Conservation (phyloP, 1,140 invertebrate genomes). For the Radopholus similis region DNA sequence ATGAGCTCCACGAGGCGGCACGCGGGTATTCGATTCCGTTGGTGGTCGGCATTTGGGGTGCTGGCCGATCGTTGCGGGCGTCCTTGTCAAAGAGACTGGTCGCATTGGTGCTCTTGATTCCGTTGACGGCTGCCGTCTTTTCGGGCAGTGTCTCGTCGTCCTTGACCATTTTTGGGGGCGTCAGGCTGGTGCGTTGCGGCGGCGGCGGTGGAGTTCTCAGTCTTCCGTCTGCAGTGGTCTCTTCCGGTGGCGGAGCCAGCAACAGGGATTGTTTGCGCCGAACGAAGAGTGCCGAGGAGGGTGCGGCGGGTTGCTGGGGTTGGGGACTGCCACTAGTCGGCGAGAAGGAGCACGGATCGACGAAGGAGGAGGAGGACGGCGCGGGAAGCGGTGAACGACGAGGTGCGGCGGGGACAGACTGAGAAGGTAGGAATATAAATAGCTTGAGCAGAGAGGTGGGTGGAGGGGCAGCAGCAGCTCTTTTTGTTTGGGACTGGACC, state of each 20-base stretch:
- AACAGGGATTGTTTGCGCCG: not conserved
- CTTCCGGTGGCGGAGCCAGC: not conserved
- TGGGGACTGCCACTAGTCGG: not conserved
- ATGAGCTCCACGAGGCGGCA: constrained; percentile 49
- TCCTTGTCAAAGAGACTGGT: constrained; percentile 33
- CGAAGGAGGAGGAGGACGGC: not conserved
- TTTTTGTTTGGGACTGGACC: too few species aligned
- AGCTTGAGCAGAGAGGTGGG: too few species aligned
- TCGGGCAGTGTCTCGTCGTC: not conserved
- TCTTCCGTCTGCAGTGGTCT: not conserved
- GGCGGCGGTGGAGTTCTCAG: not conserved
- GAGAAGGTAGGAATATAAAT: too few species aligned
- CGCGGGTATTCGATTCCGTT: constrained; percentile 57
- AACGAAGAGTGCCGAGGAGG: not conserved
- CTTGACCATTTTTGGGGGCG: not conserved
- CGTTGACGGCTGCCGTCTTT: not conserved
- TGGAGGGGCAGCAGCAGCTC: too few species aligned
- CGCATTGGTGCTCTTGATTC: not conserved
- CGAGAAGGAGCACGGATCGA: not conserved
- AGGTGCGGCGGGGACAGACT: too few species aligned
- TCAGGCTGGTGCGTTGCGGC: not conserved
- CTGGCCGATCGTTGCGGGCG: constrained; percentile 24
- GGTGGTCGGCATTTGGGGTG: constrained; percentile 50
- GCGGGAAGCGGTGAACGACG: too few species aligned
- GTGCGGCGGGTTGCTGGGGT: not conserved